Percentiles rank a stretch among this genome's conserved stretches.
Conservation (phyloP, 2,797 vertebrate genomes). For the Chiroxiphia lanceolata region DNA sequence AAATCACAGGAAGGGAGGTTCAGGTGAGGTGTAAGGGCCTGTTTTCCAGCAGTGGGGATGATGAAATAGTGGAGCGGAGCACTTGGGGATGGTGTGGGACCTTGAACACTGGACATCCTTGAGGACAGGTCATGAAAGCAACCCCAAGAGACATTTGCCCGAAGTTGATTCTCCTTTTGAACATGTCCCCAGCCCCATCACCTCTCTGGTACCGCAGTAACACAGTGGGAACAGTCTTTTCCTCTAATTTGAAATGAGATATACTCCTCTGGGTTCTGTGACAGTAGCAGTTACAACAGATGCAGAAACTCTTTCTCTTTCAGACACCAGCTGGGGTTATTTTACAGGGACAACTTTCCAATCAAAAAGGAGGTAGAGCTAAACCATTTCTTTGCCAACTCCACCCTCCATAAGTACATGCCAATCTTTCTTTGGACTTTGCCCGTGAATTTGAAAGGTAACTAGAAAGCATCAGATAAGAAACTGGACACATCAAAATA, state of each 20-base stretch:
- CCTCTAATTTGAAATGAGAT: background rate
- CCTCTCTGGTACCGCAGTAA: background rate
- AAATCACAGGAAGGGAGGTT: background rate
- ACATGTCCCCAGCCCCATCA: background rate
- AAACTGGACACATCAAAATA: conserved; percentile 56
- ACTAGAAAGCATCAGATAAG: conserved; percentile 64
- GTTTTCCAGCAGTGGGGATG: background rate
- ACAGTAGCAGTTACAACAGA: background rate
- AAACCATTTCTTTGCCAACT: conserved; percentile 26
- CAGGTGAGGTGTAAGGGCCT: background rate
- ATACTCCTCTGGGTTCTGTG: background rate
- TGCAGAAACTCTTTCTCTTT: background rate
- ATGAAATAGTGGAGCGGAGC: background rate
- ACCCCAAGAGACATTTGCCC: background rate
- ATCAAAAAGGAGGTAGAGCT: background rate
- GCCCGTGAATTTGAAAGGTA: conserved; percentile 27
- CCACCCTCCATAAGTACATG: background rate
- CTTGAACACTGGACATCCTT: background rate
- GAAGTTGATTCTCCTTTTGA: background rate
- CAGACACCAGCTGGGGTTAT: background rate
- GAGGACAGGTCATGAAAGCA: background rate
- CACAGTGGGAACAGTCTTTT: background rate
- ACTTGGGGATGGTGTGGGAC: background rate
- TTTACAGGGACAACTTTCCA: background rate
- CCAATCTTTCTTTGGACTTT: conserved; percentile 44